Conservation (phyloP, 2,888 invertebrate species). For the Nephrotoma appendiculata region DNA sequence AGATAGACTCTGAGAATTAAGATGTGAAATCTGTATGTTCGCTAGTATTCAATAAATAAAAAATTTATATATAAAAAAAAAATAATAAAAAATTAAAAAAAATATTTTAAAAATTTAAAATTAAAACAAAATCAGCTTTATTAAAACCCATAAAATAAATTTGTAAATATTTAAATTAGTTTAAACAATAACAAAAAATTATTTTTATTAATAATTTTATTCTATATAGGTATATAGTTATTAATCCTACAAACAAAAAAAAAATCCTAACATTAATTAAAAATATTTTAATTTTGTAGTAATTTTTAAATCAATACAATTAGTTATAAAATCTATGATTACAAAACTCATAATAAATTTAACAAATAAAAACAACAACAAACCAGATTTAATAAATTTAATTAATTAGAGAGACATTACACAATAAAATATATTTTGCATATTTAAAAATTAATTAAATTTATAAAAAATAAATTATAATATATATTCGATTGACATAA, state of each 20-base stretch:
- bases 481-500: too few species aligned
- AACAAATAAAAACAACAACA: not conserved
- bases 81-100: not conserved
- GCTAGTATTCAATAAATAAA: constrained; percentile 4
- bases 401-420: not conserved
- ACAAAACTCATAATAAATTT: not conserved
- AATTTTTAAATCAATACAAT: not conserved
- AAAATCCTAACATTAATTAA: not conserved
- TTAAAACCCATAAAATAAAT: not conserved
- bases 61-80: not conserved
- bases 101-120: not conserved
- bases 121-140: not conserved
- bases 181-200: not conserved
- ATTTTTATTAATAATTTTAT: not conserved
- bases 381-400: not conserved
- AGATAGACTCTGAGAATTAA: constrained; percentile 31
- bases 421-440: not conserved
- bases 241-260: not conserved
- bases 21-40: constrained; percentile 11
- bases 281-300: not conserved
- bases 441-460: not conserved
- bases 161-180: not conserved
- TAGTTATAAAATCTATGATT: not conserved
- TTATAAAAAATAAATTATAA: not conserved
- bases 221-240: not conserved